Evolutionary conservation across 2,797 vertebrate genomes (phyloP).

Genomic region (Anas flavirostris): DNA sequence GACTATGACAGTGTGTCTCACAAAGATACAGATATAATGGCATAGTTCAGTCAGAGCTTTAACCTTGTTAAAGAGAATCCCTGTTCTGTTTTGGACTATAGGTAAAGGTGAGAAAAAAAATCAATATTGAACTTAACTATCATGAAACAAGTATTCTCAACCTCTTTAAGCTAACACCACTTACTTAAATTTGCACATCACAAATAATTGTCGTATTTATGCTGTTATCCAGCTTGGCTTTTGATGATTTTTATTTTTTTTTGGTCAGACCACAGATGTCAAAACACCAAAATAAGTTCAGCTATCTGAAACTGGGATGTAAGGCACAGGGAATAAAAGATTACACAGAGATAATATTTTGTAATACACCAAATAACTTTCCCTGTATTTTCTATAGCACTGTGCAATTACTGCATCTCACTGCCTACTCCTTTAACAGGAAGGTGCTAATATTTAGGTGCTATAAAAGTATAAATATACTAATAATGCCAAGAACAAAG

Average conservation of each 20-base stretch:
- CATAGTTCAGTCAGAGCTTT: neutral
- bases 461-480: slow-evolving; percentile 57
- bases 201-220: neutral
- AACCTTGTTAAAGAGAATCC: neutral
- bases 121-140: neutral
- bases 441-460: slow-evolving; percentile 20
- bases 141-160: neutral
- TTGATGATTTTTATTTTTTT: neutral
- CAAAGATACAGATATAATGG: neutral
- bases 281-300: slow-evolving; percentile 67
- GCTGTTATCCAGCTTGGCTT: neutral
- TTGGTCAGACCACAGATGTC: slow-evolving; percentile 29
- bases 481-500: slow-evolving; percentile 61
- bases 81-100: neutral
- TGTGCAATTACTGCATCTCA: slow-evolving; percentile 1
- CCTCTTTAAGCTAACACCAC: neutral
- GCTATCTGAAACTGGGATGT: slow-evolving; percentile 47
- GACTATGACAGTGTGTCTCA: neutral
- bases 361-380: slow-evolving; percentile 8
- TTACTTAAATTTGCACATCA: slow-evolving; percentile 45
- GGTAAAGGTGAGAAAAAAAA: neutral
- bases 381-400: slow-evolving; percentile 51
- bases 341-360: slow-evolving; percentile 10
- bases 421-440: slow-evolving; percentile 65
- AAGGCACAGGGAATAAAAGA: neutral